Base-by-base conservation (phyloP, 2,888 invertebrate species). In the Eilema caniola region DNA sequence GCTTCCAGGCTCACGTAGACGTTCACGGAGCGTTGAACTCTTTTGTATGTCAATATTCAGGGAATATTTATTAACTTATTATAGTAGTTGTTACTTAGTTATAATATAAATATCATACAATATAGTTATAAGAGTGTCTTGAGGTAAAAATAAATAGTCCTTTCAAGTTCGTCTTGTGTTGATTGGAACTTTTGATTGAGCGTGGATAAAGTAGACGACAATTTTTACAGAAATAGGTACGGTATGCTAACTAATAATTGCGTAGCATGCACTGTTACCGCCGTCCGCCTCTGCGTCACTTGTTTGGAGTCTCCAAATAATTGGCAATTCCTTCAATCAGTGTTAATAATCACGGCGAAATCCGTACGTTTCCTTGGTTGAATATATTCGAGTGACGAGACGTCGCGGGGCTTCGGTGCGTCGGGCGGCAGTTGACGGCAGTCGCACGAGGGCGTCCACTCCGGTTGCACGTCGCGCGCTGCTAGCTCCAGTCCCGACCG, bases 381-480 rank as follows among this genome's bases (percentile, higher is more conserved):
- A 86, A 85, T 87, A 85, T 82, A 85, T 83, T 75, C 68, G 80
- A 81, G 72, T 77, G 33, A 24, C 57, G 69, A 31, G 33, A 24
- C 57, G 67, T 28, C 67, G 77, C 65, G 77, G 75, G 76, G 79
- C 69, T 77, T 72, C 72, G 75, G 75, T 75, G 74, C 87, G 86
- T 41, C 90, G 90, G 20, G 91, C 91, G 72, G 70, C 62, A 70
- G 75, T 70, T 5, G 33, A 12, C 86, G 87, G 87, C 91, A 92
- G 92, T 93, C 87, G 90, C 85, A 88, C 88, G 90, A 93, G 91
- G 93, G 93, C 94, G 92, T 85, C 85, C 92, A 88, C 80, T 81
- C 84, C 72, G 89, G 85, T 70, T 83, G 89, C 88, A 93, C 93
- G 93, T 87, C 84, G 88, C 84, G 88, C 74, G 84, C 83, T 66